A percentile compares a stretch with the other conserved stretches of the same genome.
Conservation (phyloP, 2,888 invertebrate genomes). For the Cheilosia impressa region DNA sequence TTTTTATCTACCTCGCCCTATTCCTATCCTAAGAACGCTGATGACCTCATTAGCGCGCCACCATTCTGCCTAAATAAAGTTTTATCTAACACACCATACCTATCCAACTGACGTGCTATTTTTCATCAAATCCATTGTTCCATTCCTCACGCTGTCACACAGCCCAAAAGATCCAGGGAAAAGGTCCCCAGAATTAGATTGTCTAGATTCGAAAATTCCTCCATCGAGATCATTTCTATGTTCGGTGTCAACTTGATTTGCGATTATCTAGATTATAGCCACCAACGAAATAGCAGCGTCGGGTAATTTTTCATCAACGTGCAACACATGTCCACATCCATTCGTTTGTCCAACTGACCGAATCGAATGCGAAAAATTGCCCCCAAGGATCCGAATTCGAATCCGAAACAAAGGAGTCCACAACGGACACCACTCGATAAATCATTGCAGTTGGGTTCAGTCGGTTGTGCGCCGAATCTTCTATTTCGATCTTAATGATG, state of each 20-base stretch:
- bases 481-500: conserved; percentile 76
- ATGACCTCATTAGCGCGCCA: no score
- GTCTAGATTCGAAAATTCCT: conserved; percentile 48
- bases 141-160: conserved; percentile 8
- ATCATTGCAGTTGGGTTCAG: conserved; percentile 66
- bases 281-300: conserved; percentile 48
- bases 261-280: conserved; percentile 68
- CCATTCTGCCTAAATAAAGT: no score
- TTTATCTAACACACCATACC: no score
- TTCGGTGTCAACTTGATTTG: conserved; percentile 73
- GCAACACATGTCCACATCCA: conserved; percentile 69
- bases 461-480: conserved; percentile 70
- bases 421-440: conserved; percentile 54
- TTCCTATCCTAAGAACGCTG: not conserved
- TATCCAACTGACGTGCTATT: not conserved
- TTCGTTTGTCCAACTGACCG: conserved; percentile 67
- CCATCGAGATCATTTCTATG: conserved; percentile 68
- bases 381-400: no score
- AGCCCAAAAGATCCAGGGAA: conserved; percentile 5
- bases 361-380: conserved; percentile 37
- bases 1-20: no score
- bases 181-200: conserved; percentile 28
- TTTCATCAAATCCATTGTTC: conserved; percentile 8
- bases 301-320: conserved; percentile 68
- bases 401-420: conserved; percentile 25